Evolutionary conservation across 2,888 invertebrate genomes (phyloP).

Genomic region (Microctonus brassicae): DNA sequence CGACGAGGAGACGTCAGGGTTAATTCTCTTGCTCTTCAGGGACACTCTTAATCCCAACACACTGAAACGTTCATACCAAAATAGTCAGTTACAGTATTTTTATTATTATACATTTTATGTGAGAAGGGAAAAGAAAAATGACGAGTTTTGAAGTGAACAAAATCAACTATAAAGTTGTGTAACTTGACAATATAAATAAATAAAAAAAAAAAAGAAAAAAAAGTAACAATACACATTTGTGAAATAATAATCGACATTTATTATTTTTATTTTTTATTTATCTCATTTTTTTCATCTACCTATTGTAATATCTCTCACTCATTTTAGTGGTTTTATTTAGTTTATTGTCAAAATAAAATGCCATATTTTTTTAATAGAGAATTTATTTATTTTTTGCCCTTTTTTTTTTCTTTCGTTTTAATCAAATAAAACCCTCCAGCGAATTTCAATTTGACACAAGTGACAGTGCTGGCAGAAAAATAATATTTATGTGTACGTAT

Average conservation of each 20-base stretch:
- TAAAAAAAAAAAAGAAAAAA: too few relatives aligned
- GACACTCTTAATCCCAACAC: slow-evolving; percentile 17
- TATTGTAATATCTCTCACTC: background rate
- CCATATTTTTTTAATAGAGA: background rate
- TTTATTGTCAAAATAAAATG: background rate
- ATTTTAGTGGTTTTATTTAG: background rate
- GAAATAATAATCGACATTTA: too few relatives aligned
- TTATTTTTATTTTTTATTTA: too few relatives aligned
- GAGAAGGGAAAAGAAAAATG: background rate
- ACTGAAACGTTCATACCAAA: slow-evolving; percentile 21
- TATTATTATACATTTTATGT: slow-evolving; percentile 20
- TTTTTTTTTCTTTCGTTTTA: background rate
- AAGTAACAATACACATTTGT: too few relatives aligned
- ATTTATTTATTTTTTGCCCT: background rate
- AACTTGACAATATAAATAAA: too few relatives aligned
- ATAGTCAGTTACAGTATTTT: slow-evolving; percentile 19
- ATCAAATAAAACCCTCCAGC: background rate
- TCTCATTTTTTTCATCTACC: too few relatives aligned
- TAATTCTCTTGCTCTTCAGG: slow-evolving; percentile 31
- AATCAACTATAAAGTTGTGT: too few relatives aligned
- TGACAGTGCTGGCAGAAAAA: background rate
- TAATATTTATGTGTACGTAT: background rate
- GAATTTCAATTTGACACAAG: background rate
- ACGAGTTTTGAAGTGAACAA: background rate
- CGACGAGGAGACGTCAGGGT: slow-evolving; percentile 35